Base-by-base conservation (phyloP, 2,888 invertebrate species). In the Drosophila paracracens region DNA sequence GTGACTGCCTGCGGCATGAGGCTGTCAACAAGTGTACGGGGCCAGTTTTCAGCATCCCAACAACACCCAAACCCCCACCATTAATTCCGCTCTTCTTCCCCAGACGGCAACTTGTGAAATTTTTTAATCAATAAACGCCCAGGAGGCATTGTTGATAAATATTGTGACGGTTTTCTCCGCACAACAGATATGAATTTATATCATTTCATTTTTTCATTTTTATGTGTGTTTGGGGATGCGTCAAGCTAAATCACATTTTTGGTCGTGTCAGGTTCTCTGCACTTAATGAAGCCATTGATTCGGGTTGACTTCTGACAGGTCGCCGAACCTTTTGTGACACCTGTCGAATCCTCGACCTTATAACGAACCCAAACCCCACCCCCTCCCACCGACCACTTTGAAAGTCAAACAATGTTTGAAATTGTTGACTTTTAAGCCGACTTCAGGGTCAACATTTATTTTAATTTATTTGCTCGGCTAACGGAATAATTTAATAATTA, bases 41-140 rank as follows among this genome's bases (percentile, higher is more conserved):
- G 25, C 52, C 48, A 27, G 43, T 16, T 33, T 18, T 7, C 35
- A 38, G 21, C 33, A 50, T 36, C 10, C 36, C 16, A 46, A 46
- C 13, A 13, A 18, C 31, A 8, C 29, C 1, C 21, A 21, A 7
- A n/a, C 13, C 10, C 52, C 35, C 11, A 46, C 58, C n/a, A 13
- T 16, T 0, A 4, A 25, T 25, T 16, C 16, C 16, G 8, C 52
- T 21, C 10, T 50, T 6, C 27, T 27, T 48, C 56, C 57, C 35
- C 40, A 38, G 38, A 33, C 40, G 36, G n/a, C 35, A 27, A 69
- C 40, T 69, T 75, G 71, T 70, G 65, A 69, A 60, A 67, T 75
- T 87, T 85, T 86, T 89, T 89, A 86, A 89, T 86, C 89, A 86
- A 86, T 86, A 86, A 76, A 69, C 54, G 53, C 52, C 86, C 88